Conservation (phyloP, 2,888 invertebrate genomes). For the Nezara viridula region DNA sequence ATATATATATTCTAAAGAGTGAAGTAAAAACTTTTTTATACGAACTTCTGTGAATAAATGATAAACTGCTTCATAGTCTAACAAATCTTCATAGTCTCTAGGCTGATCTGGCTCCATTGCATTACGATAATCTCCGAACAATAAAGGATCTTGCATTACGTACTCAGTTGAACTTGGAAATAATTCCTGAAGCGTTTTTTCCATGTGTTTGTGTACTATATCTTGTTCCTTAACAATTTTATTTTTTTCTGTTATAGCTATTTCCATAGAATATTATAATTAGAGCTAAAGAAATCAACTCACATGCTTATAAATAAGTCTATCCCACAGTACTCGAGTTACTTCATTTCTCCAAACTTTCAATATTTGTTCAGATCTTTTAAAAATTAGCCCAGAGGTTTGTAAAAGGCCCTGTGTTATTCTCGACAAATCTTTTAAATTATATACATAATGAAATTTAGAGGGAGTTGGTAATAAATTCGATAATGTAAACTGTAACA, state of each 20-base stretch:
- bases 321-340: conserved; percentile 87
- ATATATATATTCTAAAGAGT: no score
- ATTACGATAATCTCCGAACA: conserved; percentile 92
- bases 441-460: conserved; percentile 96
- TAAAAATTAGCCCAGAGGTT: conserved; percentile 80
- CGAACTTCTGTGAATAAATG: conserved; percentile 75
- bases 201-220: background rate
- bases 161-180: conserved; percentile 77
- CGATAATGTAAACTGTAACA: conserved; percentile 50
- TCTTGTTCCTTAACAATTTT: conserved; percentile 41
- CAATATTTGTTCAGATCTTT: conserved; percentile 78
- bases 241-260: background rate
- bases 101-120: conserved; percentile 84
- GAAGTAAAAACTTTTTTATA: background rate
- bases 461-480: conserved; percentile 90
- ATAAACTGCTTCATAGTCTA: conserved; percentile 91
- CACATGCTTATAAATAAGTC: conserved; percentile 74
- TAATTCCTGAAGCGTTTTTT: conserved; percentile 11
- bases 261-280: background rate
- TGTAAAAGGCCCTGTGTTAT: conserved; percentile 86
- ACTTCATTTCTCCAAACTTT: conserved; percentile 95
- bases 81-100: conserved; percentile 88
- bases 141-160: conserved; percentile 83
- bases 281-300: background rate
- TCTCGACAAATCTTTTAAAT: conserved; percentile 89